A percentile compares a stretch with the other conserved stretches of the same genome.
These are phyloP conservation scores for Augiades crinisus DNA, from an alignment of 2,888 invertebrate species.

Conservation along the genomic window DNA sequence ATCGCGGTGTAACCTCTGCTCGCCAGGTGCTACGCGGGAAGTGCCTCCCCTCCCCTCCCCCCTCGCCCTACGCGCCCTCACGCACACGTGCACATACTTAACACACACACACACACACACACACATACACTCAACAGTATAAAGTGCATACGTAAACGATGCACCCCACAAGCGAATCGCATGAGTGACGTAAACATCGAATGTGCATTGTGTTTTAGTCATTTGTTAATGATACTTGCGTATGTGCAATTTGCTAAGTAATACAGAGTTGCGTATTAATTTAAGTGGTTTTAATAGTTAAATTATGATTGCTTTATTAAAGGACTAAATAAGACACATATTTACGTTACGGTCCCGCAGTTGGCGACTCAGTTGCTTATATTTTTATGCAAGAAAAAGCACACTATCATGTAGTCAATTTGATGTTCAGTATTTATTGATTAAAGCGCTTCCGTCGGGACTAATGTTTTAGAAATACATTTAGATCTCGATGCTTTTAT, in stretches of 20 bases:
- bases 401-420: too few relatives aligned
- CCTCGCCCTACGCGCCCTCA: slow-evolving; percentile 35
- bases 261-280: slow-evolving; percentile 71
- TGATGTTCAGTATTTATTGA: too few relatives aligned
- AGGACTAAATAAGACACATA: neutral
- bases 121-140: neutral
- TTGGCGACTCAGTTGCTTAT: too few relatives aligned
- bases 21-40: slow-evolving; percentile 80
- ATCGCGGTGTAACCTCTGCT: slow-evolving; percentile 66
- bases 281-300: slow-evolving; percentile 57
- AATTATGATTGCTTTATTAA: slow-evolving; percentile 12
- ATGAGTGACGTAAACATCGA: slow-evolving; percentile 52
- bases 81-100: slow-evolving; percentile 40
- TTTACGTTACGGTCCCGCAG: too few relatives aligned
- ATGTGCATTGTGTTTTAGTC: slow-evolving; percentile 62
- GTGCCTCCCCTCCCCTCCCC: slow-evolving; percentile 45
- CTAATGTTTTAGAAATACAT: neutral
- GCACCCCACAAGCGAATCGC: neutral
- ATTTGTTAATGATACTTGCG: slow-evolving; percentile 77
- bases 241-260: slow-evolving; percentile 61
- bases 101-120: slow-evolving; percentile 39
- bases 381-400: too few relatives aligned
- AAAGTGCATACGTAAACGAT: neutral
- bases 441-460: too few relatives aligned
- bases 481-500: neutral